These are phyloP conservation scores for Sphenopsis melanotis DNA, from an alignment of 2,797 vertebrate species.

Conservation along the genomic window DNA sequence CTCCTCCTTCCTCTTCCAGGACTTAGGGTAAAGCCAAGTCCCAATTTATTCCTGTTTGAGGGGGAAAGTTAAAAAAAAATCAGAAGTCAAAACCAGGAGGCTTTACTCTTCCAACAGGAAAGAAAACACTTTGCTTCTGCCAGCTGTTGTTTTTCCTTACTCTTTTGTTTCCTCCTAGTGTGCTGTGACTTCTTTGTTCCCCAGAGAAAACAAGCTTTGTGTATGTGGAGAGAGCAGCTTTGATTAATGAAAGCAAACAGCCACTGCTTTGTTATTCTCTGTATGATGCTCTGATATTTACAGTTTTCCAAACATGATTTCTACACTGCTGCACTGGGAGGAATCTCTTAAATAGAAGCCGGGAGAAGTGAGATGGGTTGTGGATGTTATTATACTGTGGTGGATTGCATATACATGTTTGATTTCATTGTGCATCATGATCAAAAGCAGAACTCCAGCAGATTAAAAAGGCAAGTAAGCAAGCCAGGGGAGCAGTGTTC, in stretches of 20 bases:
- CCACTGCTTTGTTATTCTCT: slow-evolving; percentile 9
- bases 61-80: background rate
- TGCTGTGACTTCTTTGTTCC: slow-evolving; percentile 35
- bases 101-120: slow-evolving; percentile 46
- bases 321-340: background rate
- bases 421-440: background rate
- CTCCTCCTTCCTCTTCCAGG: background rate
- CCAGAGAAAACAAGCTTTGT: slow-evolving; percentile 50
- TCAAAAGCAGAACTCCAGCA: background rate
- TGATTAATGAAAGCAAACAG: slow-evolving; percentile 55
- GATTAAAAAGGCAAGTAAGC: background rate
- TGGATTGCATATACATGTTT: background rate
- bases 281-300: background rate
- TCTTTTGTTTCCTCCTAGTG: slow-evolving; percentile 43
- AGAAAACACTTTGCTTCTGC: slow-evolving; percentile 50
- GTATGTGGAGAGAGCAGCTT: background rate
- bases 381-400: background rate
- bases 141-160: slow-evolving; percentile 56
- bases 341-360: background rate
- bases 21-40: background rate
- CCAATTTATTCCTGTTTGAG: background rate
- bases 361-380: background rate
- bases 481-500: background rate
- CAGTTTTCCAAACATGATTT: background rate
- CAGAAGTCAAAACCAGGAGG: background rate